phyloP scores from a whole-genome alignment of 1,140 invertebrate genomes.

The Drosophila azteca region DNA sequence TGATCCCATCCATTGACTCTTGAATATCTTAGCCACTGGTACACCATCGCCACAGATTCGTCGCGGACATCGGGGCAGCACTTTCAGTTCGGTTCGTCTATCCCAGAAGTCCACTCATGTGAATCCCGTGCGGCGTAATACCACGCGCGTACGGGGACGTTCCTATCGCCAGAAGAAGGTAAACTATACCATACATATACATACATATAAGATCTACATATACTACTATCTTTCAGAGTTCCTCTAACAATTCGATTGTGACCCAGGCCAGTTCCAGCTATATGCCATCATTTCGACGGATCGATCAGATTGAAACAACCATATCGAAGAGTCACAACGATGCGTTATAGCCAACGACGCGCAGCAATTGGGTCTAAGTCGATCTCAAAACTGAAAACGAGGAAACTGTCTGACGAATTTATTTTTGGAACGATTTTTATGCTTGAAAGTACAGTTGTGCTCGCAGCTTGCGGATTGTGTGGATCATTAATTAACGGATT shows the following conservation, averaged over 20 bases:
- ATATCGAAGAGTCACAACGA: constrained; percentile 82
- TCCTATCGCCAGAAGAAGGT: constrained; percentile 84
- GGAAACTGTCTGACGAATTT: constrained; percentile 56
- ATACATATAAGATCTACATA: too few species aligned
- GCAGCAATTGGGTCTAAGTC: constrained; percentile 69
- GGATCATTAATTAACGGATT: constrained; percentile 17
- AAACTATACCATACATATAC: constrained; percentile 3
- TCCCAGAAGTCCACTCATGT: constrained; percentile 82
- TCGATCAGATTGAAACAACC: constrained; percentile 80
- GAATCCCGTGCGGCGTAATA: constrained; percentile 85
- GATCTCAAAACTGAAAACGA: constrained; percentile 22
- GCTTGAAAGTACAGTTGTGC: constrained; percentile 20
- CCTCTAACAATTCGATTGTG: constrained; percentile 82
- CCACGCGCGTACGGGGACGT: constrained; percentile 84
- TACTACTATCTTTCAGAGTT: constrained; percentile 55
- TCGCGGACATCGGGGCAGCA: constrained; percentile 83
- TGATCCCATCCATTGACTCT: neutral
- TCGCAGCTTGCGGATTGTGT: constrained; percentile 2
- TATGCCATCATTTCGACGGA: constrained; percentile 78
- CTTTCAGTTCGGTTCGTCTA: constrained; percentile 85
- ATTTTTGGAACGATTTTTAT: constrained; percentile 73
- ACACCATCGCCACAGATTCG: constrained; percentile 83
- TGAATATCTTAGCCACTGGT: constrained; percentile 64
- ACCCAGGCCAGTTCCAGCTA: constrained; percentile 77
- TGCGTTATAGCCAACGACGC: constrained; percentile 79